phyloP scores from a whole-genome alignment of 2,113 vertebrate genomes.

The Morone chrysops region DNA sequence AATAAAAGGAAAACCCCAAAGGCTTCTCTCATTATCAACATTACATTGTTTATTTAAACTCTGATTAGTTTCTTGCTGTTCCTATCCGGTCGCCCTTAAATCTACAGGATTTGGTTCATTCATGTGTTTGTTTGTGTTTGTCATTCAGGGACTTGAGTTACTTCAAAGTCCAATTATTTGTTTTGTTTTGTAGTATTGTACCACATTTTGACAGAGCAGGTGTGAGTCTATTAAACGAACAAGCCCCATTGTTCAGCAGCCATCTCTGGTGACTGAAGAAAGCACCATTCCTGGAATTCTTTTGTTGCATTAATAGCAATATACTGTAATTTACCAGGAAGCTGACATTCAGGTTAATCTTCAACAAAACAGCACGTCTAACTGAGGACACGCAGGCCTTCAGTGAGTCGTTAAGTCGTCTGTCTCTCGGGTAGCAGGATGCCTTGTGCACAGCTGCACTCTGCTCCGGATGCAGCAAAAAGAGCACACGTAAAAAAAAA shows the following conservation, averaged over 20 bases:
- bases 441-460: conserved; percentile 82
- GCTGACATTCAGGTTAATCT: conserved; percentile 46
- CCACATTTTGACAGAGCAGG: not conserved
- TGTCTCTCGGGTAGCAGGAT: conserved; percentile 77
- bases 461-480: conserved; percentile 84
- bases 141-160: not conserved
- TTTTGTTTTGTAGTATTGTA: not conserved
- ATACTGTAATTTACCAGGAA: conserved; percentile 37
- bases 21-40: not conserved
- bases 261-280: not conserved
- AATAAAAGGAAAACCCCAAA: not conserved
- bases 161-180: not conserved
- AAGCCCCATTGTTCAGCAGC: not conserved
- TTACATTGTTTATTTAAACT: not conserved
- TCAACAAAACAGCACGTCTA: conserved; percentile 40
- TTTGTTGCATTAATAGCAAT: conserved; percentile 23
- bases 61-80: not conserved
- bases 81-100: fast-evolving
- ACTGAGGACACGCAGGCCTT: conserved; percentile 44
- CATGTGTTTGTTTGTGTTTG: not conserved
- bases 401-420: conserved; percentile 52
- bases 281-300: not conserved
- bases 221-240: not conserved
- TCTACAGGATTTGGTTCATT: not conserved
- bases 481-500: conserved; percentile 34